These are phyloP conservation scores for Porites lutea DNA, from an alignment of 64 coral and sea anemone genomes.

Conservation along the genomic window DNA sequence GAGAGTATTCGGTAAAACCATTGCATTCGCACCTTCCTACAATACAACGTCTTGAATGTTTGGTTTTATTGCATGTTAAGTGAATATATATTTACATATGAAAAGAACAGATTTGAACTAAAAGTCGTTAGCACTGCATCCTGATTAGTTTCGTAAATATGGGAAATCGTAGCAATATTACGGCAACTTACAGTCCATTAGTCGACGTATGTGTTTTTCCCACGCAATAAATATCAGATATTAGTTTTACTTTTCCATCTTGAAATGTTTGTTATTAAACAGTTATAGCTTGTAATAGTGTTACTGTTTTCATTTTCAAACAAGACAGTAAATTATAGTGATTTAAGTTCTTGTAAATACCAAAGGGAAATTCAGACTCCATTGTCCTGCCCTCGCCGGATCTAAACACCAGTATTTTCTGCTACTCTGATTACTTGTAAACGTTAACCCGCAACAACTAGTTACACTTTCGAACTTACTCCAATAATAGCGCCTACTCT, in stretches of 20 bases:
- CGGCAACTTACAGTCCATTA: neutral
- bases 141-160: neutral
- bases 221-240: neutral
- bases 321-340: neutral
- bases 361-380: too few species aligned
- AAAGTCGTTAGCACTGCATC: slow-evolving; percentile 11
- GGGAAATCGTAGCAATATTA: neutral
- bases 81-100: slow-evolving; percentile 11
- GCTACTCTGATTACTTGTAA: too few species aligned
- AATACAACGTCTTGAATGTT: neutral
- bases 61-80: neutral
- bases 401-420: too few species aligned
- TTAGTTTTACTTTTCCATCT: neutral
- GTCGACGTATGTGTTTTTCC: too few species aligned
- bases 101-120: neutral
- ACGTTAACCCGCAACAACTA: too few species aligned
- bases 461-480: neutral
- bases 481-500: too few species aligned
- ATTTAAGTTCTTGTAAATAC: too few species aligned
- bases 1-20: too few species aligned
- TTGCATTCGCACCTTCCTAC: neutral
- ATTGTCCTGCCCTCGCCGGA: too few species aligned
- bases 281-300: neutral
- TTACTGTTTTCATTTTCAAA: neutral
- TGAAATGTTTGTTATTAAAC: neutral